phyloP scores from a whole-genome alignment of 1,140 invertebrate genomes.

The Trialeurodes vaporariorum region DNA sequence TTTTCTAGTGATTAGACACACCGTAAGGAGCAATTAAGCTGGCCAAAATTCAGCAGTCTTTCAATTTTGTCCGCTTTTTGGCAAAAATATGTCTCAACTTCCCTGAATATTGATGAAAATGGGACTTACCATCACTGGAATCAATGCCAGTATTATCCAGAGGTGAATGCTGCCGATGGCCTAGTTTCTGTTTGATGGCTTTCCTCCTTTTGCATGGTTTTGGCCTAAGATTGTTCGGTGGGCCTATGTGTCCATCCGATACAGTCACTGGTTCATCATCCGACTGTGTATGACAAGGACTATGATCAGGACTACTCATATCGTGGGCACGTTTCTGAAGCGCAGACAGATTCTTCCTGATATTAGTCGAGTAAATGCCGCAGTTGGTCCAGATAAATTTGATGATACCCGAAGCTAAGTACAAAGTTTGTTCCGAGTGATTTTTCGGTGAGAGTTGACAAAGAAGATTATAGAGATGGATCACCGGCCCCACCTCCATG shows the following conservation, averaged over 20 bases:
- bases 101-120: neutral
- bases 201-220: neutral
- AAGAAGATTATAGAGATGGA: constrained; percentile 74
- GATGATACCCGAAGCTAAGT: neutral
- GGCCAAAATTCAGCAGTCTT: no score
- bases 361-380: neutral
- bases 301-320: neutral
- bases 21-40: no score
- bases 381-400: neutral
- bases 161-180: neutral
- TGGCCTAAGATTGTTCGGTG: neutral
- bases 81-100: neutral
- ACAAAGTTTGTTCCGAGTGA: constrained; percentile 64
- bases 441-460: constrained; percentile 75
- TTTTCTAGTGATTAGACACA: no score
- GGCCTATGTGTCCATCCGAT: neutral
- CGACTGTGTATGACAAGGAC: neutral
- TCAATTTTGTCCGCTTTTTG: no score
- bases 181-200: neutral
- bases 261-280: neutral
- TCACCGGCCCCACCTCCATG: constrained; percentile 69
- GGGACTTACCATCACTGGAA: constrained; percentile 10
- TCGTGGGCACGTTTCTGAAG: neutral
- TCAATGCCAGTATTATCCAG: neutral
- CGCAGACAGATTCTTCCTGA: neutral